Evolutionary conservation across 35 echinoderm and acorn worm genomes (phyloP).

Genomic region (Apostichopus parvimensis): DNA sequence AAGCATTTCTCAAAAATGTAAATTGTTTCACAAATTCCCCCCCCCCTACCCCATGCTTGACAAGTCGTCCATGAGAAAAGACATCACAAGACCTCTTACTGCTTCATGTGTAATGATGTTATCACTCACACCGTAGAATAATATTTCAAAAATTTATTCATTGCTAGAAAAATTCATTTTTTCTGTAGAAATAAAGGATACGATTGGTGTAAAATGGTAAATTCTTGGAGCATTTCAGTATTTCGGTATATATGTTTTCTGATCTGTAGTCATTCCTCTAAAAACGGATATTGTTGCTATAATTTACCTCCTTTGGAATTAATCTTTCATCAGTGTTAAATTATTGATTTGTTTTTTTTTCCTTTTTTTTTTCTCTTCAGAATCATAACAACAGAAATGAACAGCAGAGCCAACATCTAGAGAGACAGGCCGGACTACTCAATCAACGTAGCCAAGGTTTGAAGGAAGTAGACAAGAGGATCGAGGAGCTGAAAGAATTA

Average conservation of each 20-base stretch:
- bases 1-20: too few species aligned
- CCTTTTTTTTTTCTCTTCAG: constrained; percentile 52
- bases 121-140: too few species aligned
- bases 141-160: too few species aligned
- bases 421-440: constrained; percentile 67
- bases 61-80: too few species aligned
- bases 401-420: constrained; percentile 79
- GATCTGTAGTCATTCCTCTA: too few species aligned
- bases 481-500: constrained; percentile 87
- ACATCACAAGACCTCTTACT: too few species aligned
- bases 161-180: not conserved
- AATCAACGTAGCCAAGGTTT: constrained; percentile 69
- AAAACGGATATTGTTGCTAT: too few species aligned
- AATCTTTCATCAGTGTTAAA: not conserved
- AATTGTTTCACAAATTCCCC: too few species aligned
- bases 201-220: not conserved
- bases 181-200: not conserved
- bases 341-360: not conserved
- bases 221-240: not conserved
- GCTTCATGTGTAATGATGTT: too few species aligned
- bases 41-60: too few species aligned
- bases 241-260: not conserved
- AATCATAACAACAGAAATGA: constrained; percentile 92
- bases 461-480: constrained; percentile 79
- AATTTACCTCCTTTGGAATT: too few species aligned